phyloP scores from a whole-genome alignment of 2,797 vertebrate species.

The Furcifer pardalis region DNA sequence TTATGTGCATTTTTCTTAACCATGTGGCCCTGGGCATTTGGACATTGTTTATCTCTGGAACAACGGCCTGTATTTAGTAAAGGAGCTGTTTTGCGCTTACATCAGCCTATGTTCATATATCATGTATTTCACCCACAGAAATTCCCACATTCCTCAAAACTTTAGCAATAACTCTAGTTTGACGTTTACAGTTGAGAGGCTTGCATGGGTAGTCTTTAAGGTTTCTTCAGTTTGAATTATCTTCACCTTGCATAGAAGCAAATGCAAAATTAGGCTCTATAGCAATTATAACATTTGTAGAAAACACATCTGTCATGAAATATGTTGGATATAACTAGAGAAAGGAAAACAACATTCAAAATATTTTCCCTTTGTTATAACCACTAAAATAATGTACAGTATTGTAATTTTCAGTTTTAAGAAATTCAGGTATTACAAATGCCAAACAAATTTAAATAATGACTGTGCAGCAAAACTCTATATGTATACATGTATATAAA shows the following conservation, averaged over 20 bases:
- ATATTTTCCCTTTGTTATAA: background rate
- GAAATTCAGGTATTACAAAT: background rate
- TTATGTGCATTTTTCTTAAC: background rate
- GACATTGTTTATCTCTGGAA: background rate
- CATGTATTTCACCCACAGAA: slow-evolving; percentile 12
- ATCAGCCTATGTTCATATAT: background rate
- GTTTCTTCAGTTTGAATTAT: background rate
- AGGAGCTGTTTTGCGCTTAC: background rate
- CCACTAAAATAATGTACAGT: background rate
- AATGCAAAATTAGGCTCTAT: background rate
- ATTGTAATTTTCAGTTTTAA: background rate
- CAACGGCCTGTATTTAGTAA: background rate
- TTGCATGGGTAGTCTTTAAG: background rate
- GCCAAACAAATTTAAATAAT: background rate
- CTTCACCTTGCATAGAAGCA: background rate
- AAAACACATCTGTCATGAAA: background rate
- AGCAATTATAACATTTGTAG: background rate
- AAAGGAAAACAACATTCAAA: background rate
- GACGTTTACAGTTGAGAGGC: background rate
- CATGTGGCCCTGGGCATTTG: background rate
- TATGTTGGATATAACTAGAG: background rate
- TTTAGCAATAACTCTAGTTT: background rate
- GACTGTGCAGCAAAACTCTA: background rate
- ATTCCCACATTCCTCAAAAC: background rate
- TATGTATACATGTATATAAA: background rate